phyloP scores from a whole-genome alignment of 1,140 invertebrate species.

The Aphaenogaster rudis region DNA sequence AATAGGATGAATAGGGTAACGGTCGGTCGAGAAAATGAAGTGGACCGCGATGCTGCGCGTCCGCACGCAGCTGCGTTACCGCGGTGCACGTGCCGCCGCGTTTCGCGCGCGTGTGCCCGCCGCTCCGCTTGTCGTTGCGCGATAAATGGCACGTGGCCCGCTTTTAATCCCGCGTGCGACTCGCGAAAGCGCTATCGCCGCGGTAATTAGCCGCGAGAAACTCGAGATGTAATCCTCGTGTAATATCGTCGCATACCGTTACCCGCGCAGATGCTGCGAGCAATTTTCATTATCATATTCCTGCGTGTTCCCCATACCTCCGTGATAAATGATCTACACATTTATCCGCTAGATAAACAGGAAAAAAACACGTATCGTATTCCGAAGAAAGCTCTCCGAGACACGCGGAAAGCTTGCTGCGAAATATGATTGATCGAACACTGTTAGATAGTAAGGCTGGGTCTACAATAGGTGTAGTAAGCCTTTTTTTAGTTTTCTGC shows the following conservation, averaged over 20 bases:
- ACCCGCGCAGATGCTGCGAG: conserved; percentile 39
- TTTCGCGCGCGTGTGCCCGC: conserved; percentile 25
- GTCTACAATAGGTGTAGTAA: no score
- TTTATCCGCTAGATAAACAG: background rate
- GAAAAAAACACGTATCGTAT: background rate
- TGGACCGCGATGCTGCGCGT: conserved; percentile 66
- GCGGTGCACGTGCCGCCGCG: conserved; percentile 60
- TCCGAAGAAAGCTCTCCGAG: background rate
- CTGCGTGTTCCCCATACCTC: background rate
- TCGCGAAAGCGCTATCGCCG: conserved; percentile 19
- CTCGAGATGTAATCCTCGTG: conserved; percentile 25
- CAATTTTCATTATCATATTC: conserved; percentile 20
- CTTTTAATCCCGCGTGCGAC: conserved; percentile 20
- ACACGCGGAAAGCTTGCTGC: background rate
- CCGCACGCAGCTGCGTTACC: conserved; percentile 62
- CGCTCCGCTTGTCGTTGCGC: conserved; percentile 20
- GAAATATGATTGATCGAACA: background rate
- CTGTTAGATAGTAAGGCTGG: no score
- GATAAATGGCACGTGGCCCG: conserved; percentile 57
- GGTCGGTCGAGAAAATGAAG: conserved; percentile 56
- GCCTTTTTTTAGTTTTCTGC: no score
- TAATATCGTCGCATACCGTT: conserved; percentile 48
- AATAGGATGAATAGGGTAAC: conserved; percentile 56
- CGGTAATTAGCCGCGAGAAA: conserved; percentile 43
- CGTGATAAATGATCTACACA: conserved; percentile 25